Percentiles rank a stretch among this genome's conserved stretches.
Evolutionary conservation across 2,888 invertebrate genomes (phyloP).

Genomic region (Pseudeuparius sepicola): DNA sequence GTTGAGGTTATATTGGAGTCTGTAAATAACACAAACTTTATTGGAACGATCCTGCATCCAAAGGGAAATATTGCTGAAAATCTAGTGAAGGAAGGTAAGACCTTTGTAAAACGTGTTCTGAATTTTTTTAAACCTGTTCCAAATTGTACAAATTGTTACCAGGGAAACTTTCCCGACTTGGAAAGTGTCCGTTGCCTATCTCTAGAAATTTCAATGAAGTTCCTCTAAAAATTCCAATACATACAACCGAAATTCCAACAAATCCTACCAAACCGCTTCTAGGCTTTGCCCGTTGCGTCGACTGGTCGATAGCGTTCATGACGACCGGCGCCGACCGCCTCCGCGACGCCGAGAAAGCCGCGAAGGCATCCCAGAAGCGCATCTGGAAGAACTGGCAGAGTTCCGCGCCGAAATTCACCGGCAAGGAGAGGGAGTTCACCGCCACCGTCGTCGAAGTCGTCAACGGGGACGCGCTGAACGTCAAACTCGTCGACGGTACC

Average conservation of each 20-base stretch:
- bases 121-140: too few relatives aligned
- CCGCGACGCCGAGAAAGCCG: conserved; percentile 58
- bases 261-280: too few relatives aligned
- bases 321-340: conserved; percentile 44
- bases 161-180: conserved; percentile 78
- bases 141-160: conserved; percentile 42
- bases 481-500: conserved; percentile 68
- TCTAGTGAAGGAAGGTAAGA: conserved; percentile 42
- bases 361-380: conserved; percentile 61
- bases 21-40: conserved; percentile 78
- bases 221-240: too few relatives aligned
- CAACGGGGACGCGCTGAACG: conserved; percentile 86
- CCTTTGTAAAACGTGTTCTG: too few relatives aligned
- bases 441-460: conserved; percentile 84
- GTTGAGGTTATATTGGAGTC: conserved; percentile 85
- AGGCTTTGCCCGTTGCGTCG: conserved; percentile 87
- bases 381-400: conserved; percentile 90
- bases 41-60: conserved; percentile 90
- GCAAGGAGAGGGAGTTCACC: conserved; percentile 71
- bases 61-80: conserved; percentile 80
- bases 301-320: conserved; percentile 83
- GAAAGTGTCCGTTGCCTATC: too few relatives aligned
- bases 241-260: too few relatives aligned
- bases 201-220: too few relatives aligned
- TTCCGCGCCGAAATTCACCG: conserved; percentile 57